These are phyloP conservation scores for Pandemis corylana DNA, from an alignment of 2,888 invertebrate genomes.

Conservation along the genomic window DNA sequence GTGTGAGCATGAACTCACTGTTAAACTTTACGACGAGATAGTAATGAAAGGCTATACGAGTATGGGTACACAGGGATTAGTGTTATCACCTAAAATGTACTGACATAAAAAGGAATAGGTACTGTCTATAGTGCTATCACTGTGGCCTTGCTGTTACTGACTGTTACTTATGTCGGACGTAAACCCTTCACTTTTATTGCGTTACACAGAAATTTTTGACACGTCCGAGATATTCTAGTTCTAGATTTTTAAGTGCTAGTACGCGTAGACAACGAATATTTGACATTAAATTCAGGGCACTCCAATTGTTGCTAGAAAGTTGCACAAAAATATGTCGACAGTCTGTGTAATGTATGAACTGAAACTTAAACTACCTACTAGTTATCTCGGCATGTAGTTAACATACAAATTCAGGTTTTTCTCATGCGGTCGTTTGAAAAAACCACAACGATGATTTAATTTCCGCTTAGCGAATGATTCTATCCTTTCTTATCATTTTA, in stretches of 20 bases:
- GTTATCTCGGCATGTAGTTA: too few relatives aligned
- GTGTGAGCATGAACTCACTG: conserved; percentile 7
- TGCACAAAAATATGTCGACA: too few relatives aligned
- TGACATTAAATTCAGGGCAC: neutral
- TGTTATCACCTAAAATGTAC: conserved; percentile 18
- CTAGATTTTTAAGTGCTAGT: neutral
- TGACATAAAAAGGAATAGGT: neutral
- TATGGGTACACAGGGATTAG: conserved; percentile 9
- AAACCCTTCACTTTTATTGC: conserved; percentile 32
- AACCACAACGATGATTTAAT: too few relatives aligned
- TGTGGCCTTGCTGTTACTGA: conserved; percentile 24
- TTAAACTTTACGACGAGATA: conserved; percentile 25
- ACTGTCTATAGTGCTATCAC: neutral
- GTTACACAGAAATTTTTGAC: conserved; percentile 9
- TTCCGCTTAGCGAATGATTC: too few relatives aligned
- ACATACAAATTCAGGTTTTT: too few relatives aligned
- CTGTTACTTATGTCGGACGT: neutral
- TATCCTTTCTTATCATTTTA: too few relatives aligned
- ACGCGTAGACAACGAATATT: neutral
- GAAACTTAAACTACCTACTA: too few relatives aligned
- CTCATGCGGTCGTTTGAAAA: too few relatives aligned
- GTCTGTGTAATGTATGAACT: too few relatives aligned
- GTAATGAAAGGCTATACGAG: conserved; percentile 15
- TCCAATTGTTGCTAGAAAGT: neutral
- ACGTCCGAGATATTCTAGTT: conserved; percentile 3